Percentiles rank a stretch among this genome's conserved stretches.
Conservation (phyloP, 2,888 invertebrate genomes). For the Acronicta aceris region DNA sequence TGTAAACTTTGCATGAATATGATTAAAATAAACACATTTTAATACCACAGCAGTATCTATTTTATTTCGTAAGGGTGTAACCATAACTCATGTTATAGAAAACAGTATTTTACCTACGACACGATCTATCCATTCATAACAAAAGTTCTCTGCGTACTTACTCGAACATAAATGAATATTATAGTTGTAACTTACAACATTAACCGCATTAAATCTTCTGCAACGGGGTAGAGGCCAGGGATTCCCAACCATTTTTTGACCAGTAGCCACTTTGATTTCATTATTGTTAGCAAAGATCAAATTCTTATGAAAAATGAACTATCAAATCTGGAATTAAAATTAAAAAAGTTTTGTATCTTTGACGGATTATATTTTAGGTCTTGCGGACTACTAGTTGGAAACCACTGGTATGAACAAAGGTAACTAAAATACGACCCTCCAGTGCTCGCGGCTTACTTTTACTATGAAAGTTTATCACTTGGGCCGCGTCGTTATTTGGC, state of each 20-base stretch:
- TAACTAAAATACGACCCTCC: conserved; percentile 48
- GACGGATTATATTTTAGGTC: too few relatives aligned
- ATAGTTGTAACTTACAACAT: conserved; percentile 40
- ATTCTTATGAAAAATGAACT: too few relatives aligned
- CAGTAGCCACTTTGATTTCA: too few relatives aligned
- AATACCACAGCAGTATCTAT: background rate
- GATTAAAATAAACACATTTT: background rate
- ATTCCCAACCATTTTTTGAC: too few relatives aligned
- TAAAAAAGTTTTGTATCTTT: too few relatives aligned
- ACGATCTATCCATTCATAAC: conserved; percentile 20
- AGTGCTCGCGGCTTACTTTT: conserved; percentile 42
- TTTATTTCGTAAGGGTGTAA: too few relatives aligned
- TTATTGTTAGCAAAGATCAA: too few relatives aligned
- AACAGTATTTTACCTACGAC: conserved; percentile 3
- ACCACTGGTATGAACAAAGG: conserved; percentile 33
- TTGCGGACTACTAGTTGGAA: too few relatives aligned
- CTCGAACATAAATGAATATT: conserved; percentile 37
- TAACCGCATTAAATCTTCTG: conserved; percentile 42
- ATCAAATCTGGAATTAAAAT: too few relatives aligned
- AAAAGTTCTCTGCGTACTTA: conserved; percentile 41
- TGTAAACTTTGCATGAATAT: too few relatives aligned
- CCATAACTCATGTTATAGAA: background rate
- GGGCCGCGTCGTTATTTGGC: conserved; percentile 75
- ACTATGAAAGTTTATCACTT: conserved; percentile 75
- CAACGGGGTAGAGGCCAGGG: conserved; percentile 22